Evolutionary conservation across 2,888 invertebrate genomes (phyloP).

Genomic region (Limenitis camilla): DNA sequence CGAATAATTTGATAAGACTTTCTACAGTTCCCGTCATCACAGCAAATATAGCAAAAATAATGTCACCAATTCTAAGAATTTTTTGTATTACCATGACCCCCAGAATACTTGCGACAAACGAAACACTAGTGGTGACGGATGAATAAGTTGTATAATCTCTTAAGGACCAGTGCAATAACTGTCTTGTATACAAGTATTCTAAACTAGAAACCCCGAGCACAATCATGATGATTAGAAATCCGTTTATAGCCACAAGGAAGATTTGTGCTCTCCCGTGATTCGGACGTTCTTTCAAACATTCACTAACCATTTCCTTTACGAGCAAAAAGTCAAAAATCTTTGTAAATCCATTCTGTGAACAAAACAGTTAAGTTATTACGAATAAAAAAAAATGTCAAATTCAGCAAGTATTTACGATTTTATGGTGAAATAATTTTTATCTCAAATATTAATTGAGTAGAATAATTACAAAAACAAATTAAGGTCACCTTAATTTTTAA

Average conservation of each 20-base stretch:
- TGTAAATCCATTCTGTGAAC: constrained; percentile 37
- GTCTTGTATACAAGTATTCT: constrained; percentile 73
- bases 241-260: constrained; percentile 45
- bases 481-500: no score
- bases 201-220: constrained; percentile 59
- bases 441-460: no score
- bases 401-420: background rate
- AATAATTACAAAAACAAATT: no score
- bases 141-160: constrained; percentile 71
- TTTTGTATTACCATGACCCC: constrained; percentile 43
- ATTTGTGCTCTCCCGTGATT: constrained; percentile 61
- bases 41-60: constrained; percentile 33
- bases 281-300: constrained; percentile 62
- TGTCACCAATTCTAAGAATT: constrained; percentile 45
- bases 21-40: constrained; percentile 36
- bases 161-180: constrained; percentile 77
- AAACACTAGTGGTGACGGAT: constrained; percentile 56
- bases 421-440: background rate
- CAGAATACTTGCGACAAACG: constrained; percentile 66
- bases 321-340: constrained; percentile 46
- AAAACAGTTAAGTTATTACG: background rate
- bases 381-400: background rate
- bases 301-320: constrained; percentile 58
- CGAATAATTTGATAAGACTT: constrained; percentile 40
- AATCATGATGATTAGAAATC: constrained; percentile 41